These are phyloP conservation scores for Sitodiplosis mosellana DNA, from an alignment of 1,140 invertebrate species.

Conservation along the genomic window DNA sequence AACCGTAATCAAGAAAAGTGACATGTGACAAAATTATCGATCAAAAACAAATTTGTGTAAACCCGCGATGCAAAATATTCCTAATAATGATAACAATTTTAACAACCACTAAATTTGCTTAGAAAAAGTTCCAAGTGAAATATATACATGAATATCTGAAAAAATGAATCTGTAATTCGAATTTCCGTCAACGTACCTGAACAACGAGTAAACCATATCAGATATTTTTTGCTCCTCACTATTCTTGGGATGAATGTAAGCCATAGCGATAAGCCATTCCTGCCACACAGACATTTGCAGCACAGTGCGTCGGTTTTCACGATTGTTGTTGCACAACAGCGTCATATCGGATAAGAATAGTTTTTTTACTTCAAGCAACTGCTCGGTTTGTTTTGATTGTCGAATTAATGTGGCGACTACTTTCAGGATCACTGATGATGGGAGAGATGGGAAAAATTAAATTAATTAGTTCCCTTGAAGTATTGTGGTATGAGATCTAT, in stretches of 20 bases:
- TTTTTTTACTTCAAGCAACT: conserved; percentile 85
- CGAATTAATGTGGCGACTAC: conserved; percentile 92
- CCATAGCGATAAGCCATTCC: conserved; percentile 98
- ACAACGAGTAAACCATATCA: conserved; percentile 95
- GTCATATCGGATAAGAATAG: conserved; percentile 96
- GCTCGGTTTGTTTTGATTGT: conserved; percentile 86
- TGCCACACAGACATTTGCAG: conserved; percentile 99
- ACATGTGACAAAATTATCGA: too few relatives aligned
- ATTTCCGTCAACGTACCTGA: conserved; percentile 31
- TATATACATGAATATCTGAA: too few relatives aligned
- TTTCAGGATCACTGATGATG: conserved; percentile 80
- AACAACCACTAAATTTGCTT: too few relatives aligned
- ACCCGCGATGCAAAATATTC: too few relatives aligned
- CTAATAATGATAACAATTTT: too few relatives aligned
- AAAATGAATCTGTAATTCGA: background rate
- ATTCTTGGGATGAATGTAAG: conserved; percentile 92
- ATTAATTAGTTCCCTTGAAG: too few relatives aligned
- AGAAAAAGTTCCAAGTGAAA: too few relatives aligned
- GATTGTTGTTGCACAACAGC: conserved; percentile 87
- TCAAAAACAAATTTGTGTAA: too few relatives aligned
- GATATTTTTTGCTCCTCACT: conserved; percentile 91
- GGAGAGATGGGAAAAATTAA: background rate
- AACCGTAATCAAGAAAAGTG: too few relatives aligned
- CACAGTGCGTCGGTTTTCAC: conserved; percentile 90
- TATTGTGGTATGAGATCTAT: too few relatives aligned